These are phyloP conservation scores for Belgica antarctica DNA, from an alignment of 2,888 invertebrate species.

Conservation along the genomic window DNA sequence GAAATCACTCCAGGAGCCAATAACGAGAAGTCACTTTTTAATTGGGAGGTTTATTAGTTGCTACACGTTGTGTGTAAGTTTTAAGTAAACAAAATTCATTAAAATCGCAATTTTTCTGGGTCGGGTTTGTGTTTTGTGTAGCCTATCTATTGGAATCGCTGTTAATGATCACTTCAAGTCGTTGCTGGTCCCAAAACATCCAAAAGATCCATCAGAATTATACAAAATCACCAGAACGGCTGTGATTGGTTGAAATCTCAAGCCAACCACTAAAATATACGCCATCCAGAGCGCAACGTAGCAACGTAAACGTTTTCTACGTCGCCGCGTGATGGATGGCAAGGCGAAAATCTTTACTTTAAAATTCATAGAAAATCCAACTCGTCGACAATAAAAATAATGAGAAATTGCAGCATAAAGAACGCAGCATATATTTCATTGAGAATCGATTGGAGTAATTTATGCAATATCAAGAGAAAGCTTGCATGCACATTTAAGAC, in stretches of 20 bases:
- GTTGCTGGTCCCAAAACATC: too few species aligned
- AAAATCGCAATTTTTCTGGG: background rate
- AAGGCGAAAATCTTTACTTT: background rate
- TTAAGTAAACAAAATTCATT: slow-evolving; percentile 10
- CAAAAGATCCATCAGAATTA: background rate
- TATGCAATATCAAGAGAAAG: slow-evolving; percentile 20
- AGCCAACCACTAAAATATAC: background rate
- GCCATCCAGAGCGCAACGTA: slow-evolving; percentile 19
- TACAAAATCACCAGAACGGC: background rate
- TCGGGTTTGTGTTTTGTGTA: too few species aligned
- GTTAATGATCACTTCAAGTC: too few species aligned
- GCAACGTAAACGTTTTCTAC: slow-evolving; percentile 1
- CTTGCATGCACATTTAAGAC: slow-evolving; percentile 1
- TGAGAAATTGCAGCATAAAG: background rate
- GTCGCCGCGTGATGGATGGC: background rate
- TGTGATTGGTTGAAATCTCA: background rate
- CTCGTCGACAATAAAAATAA: background rate
- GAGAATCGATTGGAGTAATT: slow-evolving; percentile 18
- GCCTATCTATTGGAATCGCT: too few species aligned
- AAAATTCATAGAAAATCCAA: background rate
- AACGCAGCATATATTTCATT: slow-evolving; percentile 11
- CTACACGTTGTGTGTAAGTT: background rate
- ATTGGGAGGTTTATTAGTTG: slow-evolving; percentile 23
- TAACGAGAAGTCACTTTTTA: background rate
- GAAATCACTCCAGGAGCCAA: background rate